Conservation (phyloP, 92 coral and sea anemone genomes). For the Virgularia gustaviana region DNA sequence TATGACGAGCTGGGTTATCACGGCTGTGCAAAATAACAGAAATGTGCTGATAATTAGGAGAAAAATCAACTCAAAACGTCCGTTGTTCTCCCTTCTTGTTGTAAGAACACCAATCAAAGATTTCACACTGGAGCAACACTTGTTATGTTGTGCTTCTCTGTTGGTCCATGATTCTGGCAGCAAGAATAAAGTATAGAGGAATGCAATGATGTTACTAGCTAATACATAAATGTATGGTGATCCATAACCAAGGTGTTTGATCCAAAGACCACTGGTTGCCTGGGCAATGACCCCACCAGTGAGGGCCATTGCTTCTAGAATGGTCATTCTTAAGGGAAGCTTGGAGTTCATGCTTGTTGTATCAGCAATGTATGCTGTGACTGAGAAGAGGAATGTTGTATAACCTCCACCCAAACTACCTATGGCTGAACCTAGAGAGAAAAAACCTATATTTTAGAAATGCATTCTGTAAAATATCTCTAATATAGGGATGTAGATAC, state of each 20-base stretch:
- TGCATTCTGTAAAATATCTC: neutral
- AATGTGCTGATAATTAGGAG: constrained; percentile 55
- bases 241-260: constrained; percentile 60
- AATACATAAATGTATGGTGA: constrained; percentile 76
- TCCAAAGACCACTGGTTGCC: constrained; percentile 79
- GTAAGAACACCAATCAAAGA: constrained; percentile 57
- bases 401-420: constrained; percentile 70
- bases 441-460: neutral
- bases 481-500: constrained; percentile 2
- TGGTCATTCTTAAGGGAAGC: constrained; percentile 67
- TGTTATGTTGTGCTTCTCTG: constrained; percentile 29
- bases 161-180: constrained; percentile 72
- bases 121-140: constrained; percentile 51
- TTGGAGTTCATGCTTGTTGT: constrained; percentile 59
- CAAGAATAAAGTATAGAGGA: constrained; percentile 60
- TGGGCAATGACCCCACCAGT: constrained; percentile 75
- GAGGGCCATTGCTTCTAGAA: constrained; percentile 83
- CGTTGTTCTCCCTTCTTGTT: constrained; percentile 48
- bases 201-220: constrained; percentile 54
- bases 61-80: constrained; percentile 65
- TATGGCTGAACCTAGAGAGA: constrained; percentile 54
- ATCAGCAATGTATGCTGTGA: constrained; percentile 79
- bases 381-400: constrained; percentile 73
- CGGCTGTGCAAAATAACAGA: constrained; percentile 52
- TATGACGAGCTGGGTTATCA: constrained; percentile 62